Conservation (phyloP, 2,113 vertebrate species). For the Ochotona curzoniae region DNA sequence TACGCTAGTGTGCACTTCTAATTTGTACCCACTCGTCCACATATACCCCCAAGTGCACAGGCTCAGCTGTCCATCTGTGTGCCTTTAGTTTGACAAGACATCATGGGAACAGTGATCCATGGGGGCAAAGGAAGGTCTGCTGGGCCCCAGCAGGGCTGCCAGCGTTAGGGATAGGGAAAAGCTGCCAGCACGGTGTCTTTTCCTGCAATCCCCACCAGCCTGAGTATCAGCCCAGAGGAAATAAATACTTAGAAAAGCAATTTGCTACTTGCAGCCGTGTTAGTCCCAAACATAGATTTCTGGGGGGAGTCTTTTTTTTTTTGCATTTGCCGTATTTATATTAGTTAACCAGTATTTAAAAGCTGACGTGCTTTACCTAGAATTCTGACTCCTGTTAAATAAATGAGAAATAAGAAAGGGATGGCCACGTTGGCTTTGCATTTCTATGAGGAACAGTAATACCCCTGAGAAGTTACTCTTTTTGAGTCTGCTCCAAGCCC, state of each 20-base stretch:
- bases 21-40: not conserved
- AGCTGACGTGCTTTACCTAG: not conserved
- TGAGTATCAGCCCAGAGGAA: not conserved
- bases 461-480: not conserved
- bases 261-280: not conserved
- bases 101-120: not conserved
- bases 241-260: not conserved
- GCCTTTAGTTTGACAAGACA: not conserved
- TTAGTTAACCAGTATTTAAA: not conserved
- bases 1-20: not conserved
- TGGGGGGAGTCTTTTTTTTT: not conserved
- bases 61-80: not conserved
- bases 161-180: not conserved
- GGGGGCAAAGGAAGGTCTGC: not conserved
- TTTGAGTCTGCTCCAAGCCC: fast-evolving
- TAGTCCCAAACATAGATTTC: not conserved
- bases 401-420: not conserved
- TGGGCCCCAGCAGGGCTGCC: not conserved
- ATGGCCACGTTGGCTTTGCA: not conserved
- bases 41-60: not conserved
- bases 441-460: not conserved
- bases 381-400: constrained; percentile 7
- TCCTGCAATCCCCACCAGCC: not conserved
- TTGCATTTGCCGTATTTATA: not conserved
- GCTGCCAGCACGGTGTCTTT: too few species aligned